Evolutionary conservation across 2,888 invertebrate genomes (phyloP).

Genomic region (Poecilobothrus nobilitatus): DNA sequence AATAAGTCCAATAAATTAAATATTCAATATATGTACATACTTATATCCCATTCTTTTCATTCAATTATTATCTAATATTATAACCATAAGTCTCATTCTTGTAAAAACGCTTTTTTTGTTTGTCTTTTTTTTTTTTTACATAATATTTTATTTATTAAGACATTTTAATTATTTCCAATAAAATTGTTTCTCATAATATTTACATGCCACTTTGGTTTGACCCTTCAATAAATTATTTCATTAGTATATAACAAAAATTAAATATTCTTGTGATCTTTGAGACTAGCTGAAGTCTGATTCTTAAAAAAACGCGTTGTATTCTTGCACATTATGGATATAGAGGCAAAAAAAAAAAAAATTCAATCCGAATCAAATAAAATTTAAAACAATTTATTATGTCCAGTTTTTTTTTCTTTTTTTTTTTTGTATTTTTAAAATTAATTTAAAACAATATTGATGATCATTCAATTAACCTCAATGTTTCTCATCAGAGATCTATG

Average conservation of each 20-base stretch:
- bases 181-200: constrained; percentile 6
- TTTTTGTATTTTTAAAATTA: neutral
- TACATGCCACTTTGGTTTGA: constrained; percentile 4
- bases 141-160: neutral
- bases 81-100: neutral
- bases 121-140: neutral
- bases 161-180: constrained; percentile 6
- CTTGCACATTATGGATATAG: too few relatives aligned
- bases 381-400: neutral
- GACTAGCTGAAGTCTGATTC: too few relatives aligned
- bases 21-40: too few relatives aligned
- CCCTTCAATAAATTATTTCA: constrained; percentile 2
- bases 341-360: neutral
- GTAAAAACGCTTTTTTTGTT: neutral
- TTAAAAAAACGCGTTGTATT: too few relatives aligned
- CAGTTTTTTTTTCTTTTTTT: neutral
- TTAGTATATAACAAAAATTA: too few relatives aligned
- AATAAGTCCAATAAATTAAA: too few relatives aligned
- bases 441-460: constrained; percentile 9
- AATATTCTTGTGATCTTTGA: too few relatives aligned
- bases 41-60: too few relatives aligned
- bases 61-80: too few relatives aligned
- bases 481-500: neutral
- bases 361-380: neutral
- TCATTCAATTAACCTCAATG: constrained; percentile 11